Evolutionary conservation across 2,113 vertebrate species (phyloP), one percentile per base, ranked within the genome.

Genomic region (Grus americana): DNA sequence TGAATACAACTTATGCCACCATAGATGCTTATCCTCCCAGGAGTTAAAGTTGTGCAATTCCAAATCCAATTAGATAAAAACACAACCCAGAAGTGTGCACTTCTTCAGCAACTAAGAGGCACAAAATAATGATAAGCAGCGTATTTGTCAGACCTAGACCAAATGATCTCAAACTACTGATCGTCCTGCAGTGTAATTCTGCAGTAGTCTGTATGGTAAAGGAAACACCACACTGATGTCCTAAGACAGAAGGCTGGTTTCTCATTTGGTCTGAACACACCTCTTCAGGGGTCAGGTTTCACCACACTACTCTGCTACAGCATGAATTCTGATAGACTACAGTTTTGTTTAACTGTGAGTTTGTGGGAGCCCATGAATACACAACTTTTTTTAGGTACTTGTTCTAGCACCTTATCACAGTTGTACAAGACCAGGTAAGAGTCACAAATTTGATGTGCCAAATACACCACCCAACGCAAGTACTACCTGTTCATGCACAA

Each of bases 171-270:
- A 21, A 57, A 44, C 24, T 40, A 71, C 12, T 8, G 15, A 40
- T 7, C 0, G 1, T 9, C 34, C 47, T 44, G 22, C 27, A 54
- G 18, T 3, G 0, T 15, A 79, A 74, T 11, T 49, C 76, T 3
- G 6, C 50, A 67, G 66, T 4, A 57, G 26, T 29, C 34, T 29
- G 1, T 10, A 18, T 0, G 4, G 17, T 10, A 38, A 79, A 68
- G 54, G 19, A 55, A 86, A 49, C 15, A 36, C 9, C 27, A 32
- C 30, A 23, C 4, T 32, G 5, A 38, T 58, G 26, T 32, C 57
- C 42, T 23, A 11, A 54, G 20, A 55, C 29, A 81, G 58, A 0
- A 47, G 17, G 5, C 36, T 74, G 46, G 9, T 32, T 90, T 65
- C 46, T 50, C 44, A 79, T 15, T 42, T 49, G 20, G 26, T 74